A percentile compares a stretch with the other conserved stretches of the same genome.
Conservation (phyloP, 2,888 invertebrate species). For the Stenchaetothrips biformis region DNA sequence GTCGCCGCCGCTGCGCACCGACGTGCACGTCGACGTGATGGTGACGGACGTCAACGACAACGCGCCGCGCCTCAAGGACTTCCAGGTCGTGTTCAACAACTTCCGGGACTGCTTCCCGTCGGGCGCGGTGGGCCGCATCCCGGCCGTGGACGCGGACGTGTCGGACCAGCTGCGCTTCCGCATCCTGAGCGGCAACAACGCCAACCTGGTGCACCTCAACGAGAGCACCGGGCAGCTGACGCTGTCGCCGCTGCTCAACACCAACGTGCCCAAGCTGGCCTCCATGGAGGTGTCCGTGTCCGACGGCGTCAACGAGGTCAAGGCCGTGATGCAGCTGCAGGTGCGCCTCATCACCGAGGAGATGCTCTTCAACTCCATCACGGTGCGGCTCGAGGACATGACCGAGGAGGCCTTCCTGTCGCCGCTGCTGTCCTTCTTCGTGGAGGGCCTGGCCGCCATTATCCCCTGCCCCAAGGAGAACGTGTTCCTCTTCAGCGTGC, state of each 20-base stretch:
- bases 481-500: slow-evolving; percentile 84
- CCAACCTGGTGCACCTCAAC: slow-evolving; percentile 79
- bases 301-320: slow-evolving; percentile 92
- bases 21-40: slow-evolving; percentile 79
- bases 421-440: slow-evolving; percentile 77
- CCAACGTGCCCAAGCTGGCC: slow-evolving; percentile 89
- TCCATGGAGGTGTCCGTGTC: slow-evolving; percentile 90
- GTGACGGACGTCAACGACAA: slow-evolving; percentile 96
- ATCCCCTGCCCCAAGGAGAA: slow-evolving; percentile 89
- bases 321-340: slow-evolving; percentile 85
- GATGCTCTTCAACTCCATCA: slow-evolving; percentile 91
- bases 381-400: slow-evolving; percentile 88
- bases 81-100: slow-evolving; percentile 89
- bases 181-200: slow-evolving; percentile 88
- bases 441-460: slow-evolving; percentile 86
- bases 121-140: slow-evolving; percentile 85
- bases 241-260: slow-evolving; percentile 87
- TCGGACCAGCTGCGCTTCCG: slow-evolving; percentile 77
- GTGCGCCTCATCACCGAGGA: slow-evolving; percentile 89
- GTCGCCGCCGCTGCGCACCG: slow-evolving; percentile 82
- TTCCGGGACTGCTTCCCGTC: slow-evolving; percentile 89
- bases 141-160: slow-evolving; percentile 92
- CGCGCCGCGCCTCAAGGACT: slow-evolving; percentile 84
- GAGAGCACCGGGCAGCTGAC: slow-evolving; percentile 77
- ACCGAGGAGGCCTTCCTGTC: slow-evolving; percentile 88